These are phyloP conservation scores for Hypselothyrea guttata DNA, from an alignment of 2,888 invertebrate genomes.

Conservation along the genomic window DNA sequence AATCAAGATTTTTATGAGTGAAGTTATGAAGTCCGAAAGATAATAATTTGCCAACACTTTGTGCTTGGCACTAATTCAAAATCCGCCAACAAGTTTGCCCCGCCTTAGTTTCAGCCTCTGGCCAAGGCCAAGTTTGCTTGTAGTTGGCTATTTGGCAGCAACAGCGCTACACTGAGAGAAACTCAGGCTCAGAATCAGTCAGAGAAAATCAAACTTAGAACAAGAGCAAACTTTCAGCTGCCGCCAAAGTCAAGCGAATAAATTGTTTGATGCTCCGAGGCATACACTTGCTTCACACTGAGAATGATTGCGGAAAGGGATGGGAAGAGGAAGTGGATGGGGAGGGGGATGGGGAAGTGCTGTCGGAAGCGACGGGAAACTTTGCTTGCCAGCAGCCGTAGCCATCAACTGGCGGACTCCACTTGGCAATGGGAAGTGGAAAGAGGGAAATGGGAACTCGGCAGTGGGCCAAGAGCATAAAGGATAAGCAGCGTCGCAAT, in stretches of 20 bases:
- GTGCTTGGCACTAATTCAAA: constrained; percentile 79
- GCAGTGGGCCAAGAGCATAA: too few species aligned
- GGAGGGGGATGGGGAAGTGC: background rate
- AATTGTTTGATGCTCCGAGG: constrained; percentile 63
- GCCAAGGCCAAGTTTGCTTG: constrained; percentile 48
- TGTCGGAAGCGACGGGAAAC: constrained; percentile 65
- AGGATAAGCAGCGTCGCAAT: constrained; percentile 45
- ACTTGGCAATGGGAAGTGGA: constrained; percentile 20
- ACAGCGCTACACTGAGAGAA: constrained; percentile 40
- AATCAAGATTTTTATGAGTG: constrained; percentile 63
- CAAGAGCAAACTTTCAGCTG: constrained; percentile 42
- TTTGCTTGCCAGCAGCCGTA: constrained; percentile 51
- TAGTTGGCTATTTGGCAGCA: constrained; percentile 17
- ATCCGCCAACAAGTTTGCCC: constrained; percentile 54
- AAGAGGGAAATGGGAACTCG: constrained; percentile 32
- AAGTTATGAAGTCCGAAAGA: constrained; percentile 81
- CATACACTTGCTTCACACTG: constrained; percentile 27
- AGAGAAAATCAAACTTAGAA: constrained; percentile 36
- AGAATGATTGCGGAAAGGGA: constrained; percentile 1
- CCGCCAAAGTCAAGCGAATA: constrained; percentile 48
- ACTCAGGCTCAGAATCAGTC: constrained; percentile 46
- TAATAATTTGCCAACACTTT: constrained; percentile 82
- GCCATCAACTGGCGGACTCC: constrained; percentile 49
- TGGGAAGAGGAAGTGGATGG: background rate
- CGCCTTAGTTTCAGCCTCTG: constrained; percentile 11